Conservation (phyloP, 2,113 vertebrate genomes). For the Sceloporus undulatus region DNA sequence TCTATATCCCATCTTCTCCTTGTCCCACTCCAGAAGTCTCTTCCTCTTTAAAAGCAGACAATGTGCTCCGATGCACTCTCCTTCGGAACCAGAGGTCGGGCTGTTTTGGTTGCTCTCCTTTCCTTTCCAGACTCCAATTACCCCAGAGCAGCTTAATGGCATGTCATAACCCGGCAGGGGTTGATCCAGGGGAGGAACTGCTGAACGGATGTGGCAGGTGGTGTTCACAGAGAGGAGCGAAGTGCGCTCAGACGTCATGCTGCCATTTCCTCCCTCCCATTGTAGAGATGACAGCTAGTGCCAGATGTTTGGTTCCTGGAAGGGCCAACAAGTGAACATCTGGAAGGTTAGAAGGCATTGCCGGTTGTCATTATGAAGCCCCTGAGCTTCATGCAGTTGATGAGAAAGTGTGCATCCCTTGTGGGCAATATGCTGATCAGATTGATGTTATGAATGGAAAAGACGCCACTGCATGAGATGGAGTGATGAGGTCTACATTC, state of each 20-base stretch:
- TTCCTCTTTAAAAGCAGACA: too few relatives aligned
- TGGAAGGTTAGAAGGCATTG: conserved; percentile 40
- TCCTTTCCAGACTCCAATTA: background rate
- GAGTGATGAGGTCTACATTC: background rate
- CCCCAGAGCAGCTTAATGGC: background rate
- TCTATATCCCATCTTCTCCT: too few relatives aligned
- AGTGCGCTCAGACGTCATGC: background rate
- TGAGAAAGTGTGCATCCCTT: accelerated
- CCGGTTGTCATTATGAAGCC: conserved; percentile 23
- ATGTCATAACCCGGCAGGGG: background rate
- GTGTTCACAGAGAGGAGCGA: background rate
- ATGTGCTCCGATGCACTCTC: too few relatives aligned
- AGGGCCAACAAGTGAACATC: conserved; percentile 40
- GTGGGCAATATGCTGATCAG: background rate
- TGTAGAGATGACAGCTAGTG: accelerated
- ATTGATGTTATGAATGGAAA: background rate
- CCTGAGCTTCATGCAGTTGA: accelerated
- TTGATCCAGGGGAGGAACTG: accelerated
- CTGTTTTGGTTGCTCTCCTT: background rate
- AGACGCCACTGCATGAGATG: background rate
- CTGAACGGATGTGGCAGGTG: background rate
- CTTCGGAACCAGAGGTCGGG: too few relatives aligned
- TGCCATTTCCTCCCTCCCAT: accelerated
- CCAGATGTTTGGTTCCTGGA: background rate
- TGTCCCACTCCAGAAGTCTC: too few relatives aligned